Conservation (phyloP, 2,888 invertebrate genomes). For the Orthonevra nobilis region DNA sequence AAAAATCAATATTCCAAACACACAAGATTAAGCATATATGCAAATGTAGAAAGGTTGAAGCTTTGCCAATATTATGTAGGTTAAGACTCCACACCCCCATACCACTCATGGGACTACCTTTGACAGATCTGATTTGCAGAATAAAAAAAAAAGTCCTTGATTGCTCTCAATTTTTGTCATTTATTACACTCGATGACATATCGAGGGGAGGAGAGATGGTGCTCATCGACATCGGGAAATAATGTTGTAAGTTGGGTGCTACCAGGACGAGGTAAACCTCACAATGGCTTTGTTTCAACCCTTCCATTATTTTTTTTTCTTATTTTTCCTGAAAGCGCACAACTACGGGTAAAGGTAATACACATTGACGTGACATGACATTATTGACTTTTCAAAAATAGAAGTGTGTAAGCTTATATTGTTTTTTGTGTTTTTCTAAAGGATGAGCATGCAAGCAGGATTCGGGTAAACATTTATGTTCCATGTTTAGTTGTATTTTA, state of each 20-base stretch:
- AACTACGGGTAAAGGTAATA: slow-evolving; percentile 11
- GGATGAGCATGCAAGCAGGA: no score
- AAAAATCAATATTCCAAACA: slow-evolving; percentile 21
- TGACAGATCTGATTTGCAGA: slow-evolving; percentile 36
- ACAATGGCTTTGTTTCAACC: slow-evolving; percentile 53
- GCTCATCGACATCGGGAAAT: slow-evolving; percentile 10
- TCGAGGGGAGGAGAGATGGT: slow-evolving; percentile 7
- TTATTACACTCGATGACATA: slow-evolving; percentile 62
- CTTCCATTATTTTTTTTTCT: slow-evolving; percentile 8
- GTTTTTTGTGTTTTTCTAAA: no score
- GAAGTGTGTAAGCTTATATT: slow-evolving; percentile 3
- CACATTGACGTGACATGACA: slow-evolving; percentile 45
- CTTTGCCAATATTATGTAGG: slow-evolving; percentile 26
- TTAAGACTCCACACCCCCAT: slow-evolving; percentile 33
- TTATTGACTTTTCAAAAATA: slow-evolving; percentile 55
- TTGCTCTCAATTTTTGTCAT: slow-evolving; percentile 59
- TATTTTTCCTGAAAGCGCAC: no score
- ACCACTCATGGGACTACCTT: slow-evolving; percentile 18
- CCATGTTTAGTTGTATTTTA: no score
- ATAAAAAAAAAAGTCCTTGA: slow-evolving; percentile 8
- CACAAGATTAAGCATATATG: background rate
- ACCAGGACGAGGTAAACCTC: slow-evolving; percentile 8
- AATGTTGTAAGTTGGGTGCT: slow-evolving; percentile 6
- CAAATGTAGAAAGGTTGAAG: background rate
- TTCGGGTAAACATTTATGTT: no score